These are phyloP conservation scores for Crematogaster levior DNA, from an alignment of 2,888 invertebrate species.

Conservation along the genomic window DNA sequence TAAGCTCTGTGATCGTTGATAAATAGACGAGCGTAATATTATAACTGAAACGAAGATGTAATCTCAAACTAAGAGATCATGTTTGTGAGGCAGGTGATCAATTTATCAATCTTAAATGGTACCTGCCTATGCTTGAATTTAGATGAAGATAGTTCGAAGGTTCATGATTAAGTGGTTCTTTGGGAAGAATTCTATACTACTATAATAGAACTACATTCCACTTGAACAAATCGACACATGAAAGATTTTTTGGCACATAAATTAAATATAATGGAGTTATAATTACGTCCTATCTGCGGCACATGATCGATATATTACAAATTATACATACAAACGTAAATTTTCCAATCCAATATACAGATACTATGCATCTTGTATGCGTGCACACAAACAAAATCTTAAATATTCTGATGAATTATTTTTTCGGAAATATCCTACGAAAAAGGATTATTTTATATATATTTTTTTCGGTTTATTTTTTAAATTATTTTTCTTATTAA, in stretches of 20 bases:
- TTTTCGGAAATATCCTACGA: background rate
- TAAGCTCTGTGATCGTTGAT: background rate
- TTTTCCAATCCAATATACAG: background rate
- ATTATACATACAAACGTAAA: conserved; percentile 9
- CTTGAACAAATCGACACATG: conserved; percentile 3
- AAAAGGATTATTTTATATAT: background rate
- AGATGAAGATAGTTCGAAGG: conserved; percentile 33
- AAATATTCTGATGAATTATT: background rate
- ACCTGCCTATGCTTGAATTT: conserved; percentile 38
- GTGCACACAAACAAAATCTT: too few relatives aligned
- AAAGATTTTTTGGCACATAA: conserved; percentile 20
- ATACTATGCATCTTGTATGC: background rate
- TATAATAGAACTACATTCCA: conserved; percentile 17
- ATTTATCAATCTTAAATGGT: conserved; percentile 46
- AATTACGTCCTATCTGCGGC: background rate
- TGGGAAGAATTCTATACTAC: conserved; percentile 4
- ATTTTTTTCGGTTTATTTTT: background rate
- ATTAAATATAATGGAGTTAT: conserved; percentile 22
- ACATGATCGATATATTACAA: background rate
- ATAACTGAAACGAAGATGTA: conserved; percentile 5
- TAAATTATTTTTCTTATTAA: background rate
- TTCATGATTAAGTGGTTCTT: conserved; percentile 28
- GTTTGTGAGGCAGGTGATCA: conserved; percentile 7
- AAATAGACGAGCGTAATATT: conserved; percentile 14
- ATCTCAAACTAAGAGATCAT: conserved; percentile 18